Evolutionary conservation across 2,888 invertebrate species (phyloP).

Genomic region (Lissocephala sabroskyi): DNA sequence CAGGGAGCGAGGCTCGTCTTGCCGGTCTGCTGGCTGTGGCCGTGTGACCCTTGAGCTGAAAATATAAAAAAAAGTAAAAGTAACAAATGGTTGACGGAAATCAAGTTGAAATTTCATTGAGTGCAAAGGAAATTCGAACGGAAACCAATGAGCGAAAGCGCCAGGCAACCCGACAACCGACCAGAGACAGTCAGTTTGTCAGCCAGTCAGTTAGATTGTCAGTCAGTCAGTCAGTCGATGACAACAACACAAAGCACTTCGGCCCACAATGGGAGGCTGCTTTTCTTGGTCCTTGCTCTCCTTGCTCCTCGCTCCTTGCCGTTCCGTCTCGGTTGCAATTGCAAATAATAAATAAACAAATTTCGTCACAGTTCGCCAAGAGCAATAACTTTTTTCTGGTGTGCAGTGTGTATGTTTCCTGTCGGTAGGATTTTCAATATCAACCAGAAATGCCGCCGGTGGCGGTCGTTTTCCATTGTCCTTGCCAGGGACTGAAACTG

Average conservation of each 20-base stretch:
- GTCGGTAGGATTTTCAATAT: too few species aligned
- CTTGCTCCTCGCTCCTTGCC: not conserved
- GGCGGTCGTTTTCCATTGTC: too few species aligned
- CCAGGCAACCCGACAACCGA: constrained; percentile 11
- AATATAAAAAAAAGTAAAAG: constrained; percentile 33
- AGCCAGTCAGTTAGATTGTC: not conserved
- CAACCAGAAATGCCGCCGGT: too few species aligned
- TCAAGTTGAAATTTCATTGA: constrained; percentile 65
- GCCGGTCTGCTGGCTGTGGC: constrained; percentile 3
- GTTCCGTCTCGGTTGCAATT: constrained; percentile 8
- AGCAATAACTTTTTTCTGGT: too few species aligned
- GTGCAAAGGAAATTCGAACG: constrained; percentile 63
- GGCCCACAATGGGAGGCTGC: too few species aligned
- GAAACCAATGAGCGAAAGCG: constrained; percentile 48
- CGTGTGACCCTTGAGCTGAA: constrained; percentile 4
- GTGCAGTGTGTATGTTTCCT: too few species aligned
- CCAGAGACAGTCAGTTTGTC: too few species aligned
- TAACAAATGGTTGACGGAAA: constrained; percentile 55
- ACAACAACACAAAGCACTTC: too few species aligned
- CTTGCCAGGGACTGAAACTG: too few species aligned
- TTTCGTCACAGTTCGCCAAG: not conserved
- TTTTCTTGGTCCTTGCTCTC: not conserved
- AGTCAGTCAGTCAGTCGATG: too few species aligned
- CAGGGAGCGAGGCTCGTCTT: constrained; percentile 28
- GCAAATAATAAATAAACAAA: constrained; percentile 31